Evolutionary conservation across 2,797 vertebrate genomes (phyloP).

Genomic region (Danio tinwini): DNA sequence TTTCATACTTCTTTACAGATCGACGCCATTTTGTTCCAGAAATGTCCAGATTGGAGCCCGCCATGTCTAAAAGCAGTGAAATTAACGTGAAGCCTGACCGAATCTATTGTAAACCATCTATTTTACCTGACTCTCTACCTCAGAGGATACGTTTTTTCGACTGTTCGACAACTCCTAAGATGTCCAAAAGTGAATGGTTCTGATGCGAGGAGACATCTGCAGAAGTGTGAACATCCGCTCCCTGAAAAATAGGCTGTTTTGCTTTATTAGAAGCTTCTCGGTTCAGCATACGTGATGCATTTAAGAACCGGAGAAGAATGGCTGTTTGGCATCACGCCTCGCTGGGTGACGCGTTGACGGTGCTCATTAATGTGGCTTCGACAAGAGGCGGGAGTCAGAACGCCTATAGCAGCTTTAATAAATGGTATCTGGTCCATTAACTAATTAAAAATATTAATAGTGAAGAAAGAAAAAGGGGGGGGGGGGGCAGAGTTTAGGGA

Average conservation of each 20-base stretch:
- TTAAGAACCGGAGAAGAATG: conserved; percentile 22
- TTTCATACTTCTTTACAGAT: conserved; percentile 17
- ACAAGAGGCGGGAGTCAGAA: conserved; percentile 58
- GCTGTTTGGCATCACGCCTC: conserved; percentile 26
- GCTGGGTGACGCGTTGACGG: conserved; percentile 27
- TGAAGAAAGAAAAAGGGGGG: conserved; percentile 61
- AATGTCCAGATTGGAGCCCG: conserved; percentile 18
- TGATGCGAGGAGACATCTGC: neutral
- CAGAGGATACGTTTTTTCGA: conserved; percentile 30
- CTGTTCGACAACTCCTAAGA: conserved; percentile 28
- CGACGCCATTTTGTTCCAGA: conserved; percentile 23
- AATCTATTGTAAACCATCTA: conserved; percentile 38
- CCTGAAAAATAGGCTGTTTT: conserved; percentile 16
- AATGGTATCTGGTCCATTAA: conserved; percentile 84
- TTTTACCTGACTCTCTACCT: conserved; percentile 4
- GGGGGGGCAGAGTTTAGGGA: conserved; percentile 23
- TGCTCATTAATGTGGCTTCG: conserved; percentile 57
- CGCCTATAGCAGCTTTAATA: conserved; percentile 79
- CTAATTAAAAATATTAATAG: conserved; percentile 83
- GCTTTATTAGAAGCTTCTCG: conserved; percentile 23
- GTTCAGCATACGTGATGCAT: neutral
- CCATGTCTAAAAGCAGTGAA: conserved; percentile 37
- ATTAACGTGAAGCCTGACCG: conserved; percentile 35
- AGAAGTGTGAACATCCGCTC: neutral
- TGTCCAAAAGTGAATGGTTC: conserved; percentile 19